Base-by-base conservation (phyloP, 2,797 vertebrate species). In the Sciurus carolinensis region DNA sequence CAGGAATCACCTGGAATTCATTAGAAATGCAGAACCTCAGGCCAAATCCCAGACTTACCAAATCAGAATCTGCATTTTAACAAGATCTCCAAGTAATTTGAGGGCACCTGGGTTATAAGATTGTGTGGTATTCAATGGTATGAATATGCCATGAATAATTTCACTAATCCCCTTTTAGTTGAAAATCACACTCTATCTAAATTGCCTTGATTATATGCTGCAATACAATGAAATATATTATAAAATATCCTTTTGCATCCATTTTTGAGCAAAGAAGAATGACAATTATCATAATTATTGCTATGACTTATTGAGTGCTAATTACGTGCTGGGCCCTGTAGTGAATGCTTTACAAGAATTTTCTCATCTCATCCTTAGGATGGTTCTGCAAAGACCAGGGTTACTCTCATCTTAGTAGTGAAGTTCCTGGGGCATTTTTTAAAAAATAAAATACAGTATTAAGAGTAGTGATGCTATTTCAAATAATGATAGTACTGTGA, bases 391-490 rank as follows among this genome's bases (percentile, higher is more conserved):
- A 24, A 33, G 18, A 1, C 26, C 18, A 13, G 26, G 14, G 2
- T 12, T 80, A 5, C 3, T 59, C n/a, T 91, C 33, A n/a, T 69
- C 26, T 87, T 15, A 28, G 50, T 90, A 83, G 36, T 86, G 33
- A 71, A 79, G 8, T 13, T 47, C 17, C 6, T 39, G 7, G 54
- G 3, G 1, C 7, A 54, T n/a, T 30, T 90, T 59, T 47, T 54
- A 18, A 17, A 73, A 84, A 89, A 85, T 36, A 26, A 71, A 66
- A 77, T 52, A 30, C 9, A 79, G 10, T 62, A 76, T 64, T 91
- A 89, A 54, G 67, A 82, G 62, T 64, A 57, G 88, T 17, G 4
- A 57, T 44, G 44, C 11, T 30, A 9, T 96, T 90, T 79, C 77
- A 72, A 33, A 67, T 79, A 69, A 26, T 67, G 5, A 39, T 33